These are phyloP conservation scores for Mormyrus proboscirostris DNA, from an alignment of 2,797 vertebrate genomes.

Conservation along the genomic window DNA sequence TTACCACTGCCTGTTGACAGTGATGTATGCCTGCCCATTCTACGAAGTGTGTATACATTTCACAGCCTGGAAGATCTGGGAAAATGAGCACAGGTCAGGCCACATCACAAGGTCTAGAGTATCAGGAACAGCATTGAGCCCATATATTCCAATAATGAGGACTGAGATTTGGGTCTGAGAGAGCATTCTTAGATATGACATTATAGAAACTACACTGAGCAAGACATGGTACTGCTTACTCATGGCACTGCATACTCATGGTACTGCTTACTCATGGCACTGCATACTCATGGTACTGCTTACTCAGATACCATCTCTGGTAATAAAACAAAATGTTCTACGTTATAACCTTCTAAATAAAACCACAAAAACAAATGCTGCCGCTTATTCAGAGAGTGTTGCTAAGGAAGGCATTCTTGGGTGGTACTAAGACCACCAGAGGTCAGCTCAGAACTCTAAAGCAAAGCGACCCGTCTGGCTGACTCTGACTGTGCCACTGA, in stretches of 20 bases:
- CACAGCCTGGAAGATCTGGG: neutral
- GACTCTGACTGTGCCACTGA: slow-evolving; percentile 40
- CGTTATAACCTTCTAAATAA: neutral
- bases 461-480: neutral
- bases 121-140: neutral
- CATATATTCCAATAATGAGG: neutral
- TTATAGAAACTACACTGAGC: neutral
- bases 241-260: too few species aligned
- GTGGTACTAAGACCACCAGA: neutral
- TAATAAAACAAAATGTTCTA: neutral
- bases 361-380: neutral
- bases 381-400: too few species aligned
- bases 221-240: neutral
- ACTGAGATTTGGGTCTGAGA: neutral
- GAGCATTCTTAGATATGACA: neutral
- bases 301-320: neutral
- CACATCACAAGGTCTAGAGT: neutral
- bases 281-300: neutral
- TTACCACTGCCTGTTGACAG: neutral
- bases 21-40: slow-evolving; percentile 6
- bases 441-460: neutral
- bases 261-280: too few species aligned
- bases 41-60: neutral
- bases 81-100: neutral
- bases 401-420: neutral